A percentile compares a stretch with the other conserved stretches of the same genome.
Evolutionary conservation across 2,888 invertebrate species (phyloP).

Genomic region (Minunthozetes semirufus): DNA sequence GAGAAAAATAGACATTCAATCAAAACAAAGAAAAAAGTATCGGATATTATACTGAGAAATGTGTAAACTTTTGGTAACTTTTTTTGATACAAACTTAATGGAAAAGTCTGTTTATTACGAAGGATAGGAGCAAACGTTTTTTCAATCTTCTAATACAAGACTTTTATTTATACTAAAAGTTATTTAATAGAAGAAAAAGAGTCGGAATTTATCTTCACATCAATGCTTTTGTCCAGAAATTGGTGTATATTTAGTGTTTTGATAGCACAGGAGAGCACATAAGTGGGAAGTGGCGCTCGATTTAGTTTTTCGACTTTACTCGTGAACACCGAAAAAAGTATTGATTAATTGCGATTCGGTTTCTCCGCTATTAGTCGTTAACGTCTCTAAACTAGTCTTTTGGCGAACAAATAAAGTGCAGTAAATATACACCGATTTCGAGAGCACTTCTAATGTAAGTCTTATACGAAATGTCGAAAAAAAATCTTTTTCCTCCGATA

Average conservation of each 20-base stretch:
- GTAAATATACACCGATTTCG: background rate
- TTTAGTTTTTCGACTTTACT: background rate
- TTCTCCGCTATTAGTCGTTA: conserved; percentile 9
- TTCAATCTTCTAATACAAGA: no score
- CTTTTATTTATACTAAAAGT: no score
- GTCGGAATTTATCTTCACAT: background rate
- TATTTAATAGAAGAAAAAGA: no score
- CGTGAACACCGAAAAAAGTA: background rate
- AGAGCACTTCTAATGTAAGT: background rate
- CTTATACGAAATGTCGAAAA: background rate
- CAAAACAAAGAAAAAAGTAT: background rate
- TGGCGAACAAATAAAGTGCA: background rate
- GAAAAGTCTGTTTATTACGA: background rate
- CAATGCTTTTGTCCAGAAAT: background rate
- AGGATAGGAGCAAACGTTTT: no score
- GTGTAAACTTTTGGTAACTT: background rate
- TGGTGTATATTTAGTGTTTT: background rate
- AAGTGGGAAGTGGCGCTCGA: background rate
- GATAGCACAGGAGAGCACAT: background rate
- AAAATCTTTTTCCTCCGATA: background rate
- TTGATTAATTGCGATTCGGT: conserved; percentile 13
- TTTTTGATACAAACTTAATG: background rate
- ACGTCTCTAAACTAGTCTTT: background rate
- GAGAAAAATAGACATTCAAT: background rate
- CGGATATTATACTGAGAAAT: background rate